Evolutionary conservation across 2,888 invertebrate genomes (phyloP).

Genomic region (Orthosia gracilis): DNA sequence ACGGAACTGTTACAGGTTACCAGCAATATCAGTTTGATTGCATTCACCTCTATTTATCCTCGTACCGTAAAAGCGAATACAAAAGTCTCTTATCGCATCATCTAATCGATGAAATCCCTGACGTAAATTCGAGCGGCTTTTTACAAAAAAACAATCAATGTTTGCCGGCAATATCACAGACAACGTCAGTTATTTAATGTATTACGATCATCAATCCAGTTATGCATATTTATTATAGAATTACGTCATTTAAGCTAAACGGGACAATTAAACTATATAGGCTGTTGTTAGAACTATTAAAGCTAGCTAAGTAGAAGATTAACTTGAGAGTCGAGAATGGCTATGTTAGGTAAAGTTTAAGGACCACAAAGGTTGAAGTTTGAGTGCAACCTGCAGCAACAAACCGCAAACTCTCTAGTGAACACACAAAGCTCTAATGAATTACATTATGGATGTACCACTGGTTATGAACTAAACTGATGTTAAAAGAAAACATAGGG

Average conservation of each 20-base stretch:
- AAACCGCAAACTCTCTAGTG: conserved; percentile 74
- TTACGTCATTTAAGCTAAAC: conserved; percentile 52
- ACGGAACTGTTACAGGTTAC: conserved; percentile 52
- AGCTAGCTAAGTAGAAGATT: conserved; percentile 76
- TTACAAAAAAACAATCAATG: conserved; percentile 53
- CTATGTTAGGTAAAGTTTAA: conserved; percentile 77
- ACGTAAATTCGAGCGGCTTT: conserved; percentile 55
- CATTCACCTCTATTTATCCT: conserved; percentile 46
- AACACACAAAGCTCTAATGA: conserved; percentile 76
- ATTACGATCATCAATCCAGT: conserved; percentile 49
- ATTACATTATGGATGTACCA: conserved; percentile 70
- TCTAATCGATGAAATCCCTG: conserved; percentile 65
- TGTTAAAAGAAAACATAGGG: conserved; percentile 54
- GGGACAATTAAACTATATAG: conserved; percentile 71
- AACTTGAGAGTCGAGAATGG: conserved; percentile 75
- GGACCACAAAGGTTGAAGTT: conserved; percentile 81
- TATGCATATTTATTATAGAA: conserved; percentile 53
- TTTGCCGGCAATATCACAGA: conserved; percentile 48
- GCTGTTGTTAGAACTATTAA: conserved; percentile 72
- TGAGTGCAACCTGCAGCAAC: conserved; percentile 75
- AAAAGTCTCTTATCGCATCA: conserved; percentile 60
- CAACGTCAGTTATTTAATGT: conserved; percentile 37
- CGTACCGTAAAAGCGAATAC: conserved; percentile 48
- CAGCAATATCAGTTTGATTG: conserved; percentile 42
- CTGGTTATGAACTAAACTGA: conserved; percentile 55